These are phyloP conservation scores for Lasioglossum lativentre DNA, from an alignment of 2,888 invertebrate species.

Conservation along the genomic window DNA sequence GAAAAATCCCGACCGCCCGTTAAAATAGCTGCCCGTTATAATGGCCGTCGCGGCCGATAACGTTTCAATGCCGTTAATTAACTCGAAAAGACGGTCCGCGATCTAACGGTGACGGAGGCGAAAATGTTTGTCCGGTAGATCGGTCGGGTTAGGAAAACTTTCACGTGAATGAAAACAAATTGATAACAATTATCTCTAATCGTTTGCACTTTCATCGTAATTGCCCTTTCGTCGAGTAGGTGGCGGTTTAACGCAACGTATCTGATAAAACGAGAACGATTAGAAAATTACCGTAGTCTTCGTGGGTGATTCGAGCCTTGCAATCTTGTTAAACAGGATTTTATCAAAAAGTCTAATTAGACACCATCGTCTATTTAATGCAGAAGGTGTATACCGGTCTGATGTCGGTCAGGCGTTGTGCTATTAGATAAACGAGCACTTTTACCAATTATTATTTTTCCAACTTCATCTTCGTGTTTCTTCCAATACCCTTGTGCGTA, in stretches of 20 bases:
- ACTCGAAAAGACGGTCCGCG: conserved; percentile 24
- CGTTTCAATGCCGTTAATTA: conserved; percentile 36
- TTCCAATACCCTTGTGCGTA: no score
- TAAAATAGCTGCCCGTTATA: conserved; percentile 29
- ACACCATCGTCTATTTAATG: no score
- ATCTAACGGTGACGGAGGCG: conserved; percentile 11
- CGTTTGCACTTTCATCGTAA: conserved; percentile 2
- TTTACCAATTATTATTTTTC: not conserved
- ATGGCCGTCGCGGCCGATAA: conserved; percentile 20
- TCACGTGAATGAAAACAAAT: not conserved
- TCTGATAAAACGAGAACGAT: not conserved
- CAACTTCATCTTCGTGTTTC: no score
- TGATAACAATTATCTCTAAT: not conserved
- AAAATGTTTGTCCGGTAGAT: not conserved
- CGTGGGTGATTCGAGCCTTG: not conserved
- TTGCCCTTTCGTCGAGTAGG: not conserved
- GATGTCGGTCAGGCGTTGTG: no score
- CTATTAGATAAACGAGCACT: not conserved
- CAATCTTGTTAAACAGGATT: not conserved
- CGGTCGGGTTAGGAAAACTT: not conserved
- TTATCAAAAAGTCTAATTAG: no score
- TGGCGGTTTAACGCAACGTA: not conserved
- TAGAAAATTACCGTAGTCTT: not conserved
- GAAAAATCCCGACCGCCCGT: conserved; percentile 30
- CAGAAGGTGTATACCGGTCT: no score